Conservation (phyloP, 2,888 invertebrate genomes). For the Adelphocoris suturalis region DNA sequence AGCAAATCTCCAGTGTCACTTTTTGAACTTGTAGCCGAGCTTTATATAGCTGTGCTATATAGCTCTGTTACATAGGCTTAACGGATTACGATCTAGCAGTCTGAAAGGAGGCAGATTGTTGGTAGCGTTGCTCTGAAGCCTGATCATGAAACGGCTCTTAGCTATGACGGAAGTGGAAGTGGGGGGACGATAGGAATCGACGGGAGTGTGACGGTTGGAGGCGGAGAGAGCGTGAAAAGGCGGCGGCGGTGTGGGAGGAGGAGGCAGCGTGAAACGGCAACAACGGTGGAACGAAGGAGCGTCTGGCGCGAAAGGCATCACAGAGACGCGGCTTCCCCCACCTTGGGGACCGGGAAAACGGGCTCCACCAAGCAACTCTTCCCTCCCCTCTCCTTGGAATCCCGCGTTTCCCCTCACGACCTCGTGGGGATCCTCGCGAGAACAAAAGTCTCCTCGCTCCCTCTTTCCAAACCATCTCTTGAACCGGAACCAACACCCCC, state of each 20-base stretch:
- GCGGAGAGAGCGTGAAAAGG: conserved; percentile 17
- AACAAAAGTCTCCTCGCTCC: no score
- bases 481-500: neutral
- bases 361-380: neutral
- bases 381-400: neutral
- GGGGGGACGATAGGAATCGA: no score
- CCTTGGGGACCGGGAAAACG: neutral
- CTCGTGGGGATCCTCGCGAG: neutral
- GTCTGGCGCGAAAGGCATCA: neutral
- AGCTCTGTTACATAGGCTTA: no score
- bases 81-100: no score
- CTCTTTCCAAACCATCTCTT: neutral
- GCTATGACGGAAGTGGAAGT: no score
- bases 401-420: neutral
- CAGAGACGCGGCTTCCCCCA: neutral
- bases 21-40: no score
- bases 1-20: no score
- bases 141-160: no score
- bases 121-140: no score
- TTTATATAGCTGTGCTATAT: no score
- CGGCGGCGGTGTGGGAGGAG: neutral
- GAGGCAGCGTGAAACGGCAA: neutral
- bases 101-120: no score
- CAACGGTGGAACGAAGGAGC: no score
- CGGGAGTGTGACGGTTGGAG: neutral